Base-by-base conservation (phyloP, 2,888 invertebrate genomes). In the Mycogona germanica region DNA sequence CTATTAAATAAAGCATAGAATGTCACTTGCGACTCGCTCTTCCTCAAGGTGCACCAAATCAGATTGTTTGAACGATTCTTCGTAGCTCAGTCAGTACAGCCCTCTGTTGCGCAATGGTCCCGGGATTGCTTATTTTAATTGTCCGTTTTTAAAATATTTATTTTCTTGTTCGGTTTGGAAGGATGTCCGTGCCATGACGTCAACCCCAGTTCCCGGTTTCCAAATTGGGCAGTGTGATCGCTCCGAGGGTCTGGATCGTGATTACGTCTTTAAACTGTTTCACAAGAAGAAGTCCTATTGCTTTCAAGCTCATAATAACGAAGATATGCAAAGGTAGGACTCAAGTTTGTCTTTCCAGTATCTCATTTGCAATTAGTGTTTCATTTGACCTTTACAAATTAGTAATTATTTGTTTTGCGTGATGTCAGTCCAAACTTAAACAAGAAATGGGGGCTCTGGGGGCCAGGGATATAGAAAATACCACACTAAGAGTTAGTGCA, bases 121-220 rank as follows among this genome's bases (percentile, higher is more conserved):
- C n/a, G n/a, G n/a, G n/a, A n/a, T n/a, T n/a, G n/a, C n/a, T n/a
- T n/a, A n/a, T 55, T 67, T 70, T n/a, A 70, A 70, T 7, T 35
- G 35, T 35, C 14, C 35, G n/a, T 35, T 35, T 35, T 14, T 35
- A 12, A n/a, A 35, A 35, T 30, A 12, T 49, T 49, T 37, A 40
- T 38, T n/a, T 26, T 47, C 47, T 29, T 29, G 28, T n/a, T n/a
- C 17, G 7, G 12, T 35, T 14, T 7, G 42, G 12, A 66, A 70
- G 60, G 76, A 76, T 59, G 68, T 67, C 1, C 66, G 69, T 64
- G 77, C 78, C 7, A 65, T 76, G 62, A 75, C 75, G 0, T 76
- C 77, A 0, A 73, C 76, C n/a, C 77, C 78, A 1, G 69, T 78
- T 64, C 78, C 78, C 5, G 78, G 78, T 29, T 76, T 75, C 60